Percentiles rank a stretch among this genome's conserved stretches.
These are phyloP conservation scores for Ascidia mentula DNA, from an alignment of 23 tunicate genomes.

Conservation along the genomic window DNA sequence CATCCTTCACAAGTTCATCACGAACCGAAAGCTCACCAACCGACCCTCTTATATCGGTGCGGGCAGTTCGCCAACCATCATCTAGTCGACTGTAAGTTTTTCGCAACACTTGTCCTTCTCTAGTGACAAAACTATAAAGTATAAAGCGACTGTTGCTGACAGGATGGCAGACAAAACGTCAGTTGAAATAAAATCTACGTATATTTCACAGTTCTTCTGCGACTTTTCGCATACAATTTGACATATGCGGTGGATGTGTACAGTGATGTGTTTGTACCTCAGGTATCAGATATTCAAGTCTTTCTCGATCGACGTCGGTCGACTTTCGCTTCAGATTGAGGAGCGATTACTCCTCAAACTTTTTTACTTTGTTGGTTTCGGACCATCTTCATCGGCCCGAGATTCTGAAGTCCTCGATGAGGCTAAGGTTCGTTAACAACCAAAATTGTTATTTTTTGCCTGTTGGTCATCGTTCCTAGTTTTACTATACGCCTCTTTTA, in stretches of 20 bases:
- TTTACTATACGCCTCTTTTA: background rate
- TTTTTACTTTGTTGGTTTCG: conserved; percentile 55
- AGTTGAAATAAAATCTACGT: no score
- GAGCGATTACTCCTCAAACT: conserved; percentile 77
- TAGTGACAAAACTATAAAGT: no score
- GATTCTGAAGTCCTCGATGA: conserved; percentile 70
- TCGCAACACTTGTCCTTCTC: no score
- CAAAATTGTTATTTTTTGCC: background rate
- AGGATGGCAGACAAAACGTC: no score
- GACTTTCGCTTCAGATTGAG: conserved; percentile 49
- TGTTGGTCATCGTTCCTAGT: background rate
- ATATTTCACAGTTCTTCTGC: no score
- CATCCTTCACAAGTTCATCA: background rate
- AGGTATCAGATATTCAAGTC: conserved; percentile 90
- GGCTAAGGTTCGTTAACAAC: conserved; percentile 43
- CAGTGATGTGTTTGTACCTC: background rate
- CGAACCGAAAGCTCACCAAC: conserved; percentile 26
- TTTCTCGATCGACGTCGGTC: conserved; percentile 41
- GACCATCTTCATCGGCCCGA: conserved; percentile 19
- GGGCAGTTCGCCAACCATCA: conserved; percentile 52
- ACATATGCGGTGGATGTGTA: background rate
- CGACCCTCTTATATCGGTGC: conserved; percentile 44
- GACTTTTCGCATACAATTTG: no score
- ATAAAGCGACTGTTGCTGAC: no score
- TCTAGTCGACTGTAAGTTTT: conserved; percentile 33